Base-by-base conservation (phyloP, 2,113 vertebrate genomes). In the Merops nubicus region DNA sequence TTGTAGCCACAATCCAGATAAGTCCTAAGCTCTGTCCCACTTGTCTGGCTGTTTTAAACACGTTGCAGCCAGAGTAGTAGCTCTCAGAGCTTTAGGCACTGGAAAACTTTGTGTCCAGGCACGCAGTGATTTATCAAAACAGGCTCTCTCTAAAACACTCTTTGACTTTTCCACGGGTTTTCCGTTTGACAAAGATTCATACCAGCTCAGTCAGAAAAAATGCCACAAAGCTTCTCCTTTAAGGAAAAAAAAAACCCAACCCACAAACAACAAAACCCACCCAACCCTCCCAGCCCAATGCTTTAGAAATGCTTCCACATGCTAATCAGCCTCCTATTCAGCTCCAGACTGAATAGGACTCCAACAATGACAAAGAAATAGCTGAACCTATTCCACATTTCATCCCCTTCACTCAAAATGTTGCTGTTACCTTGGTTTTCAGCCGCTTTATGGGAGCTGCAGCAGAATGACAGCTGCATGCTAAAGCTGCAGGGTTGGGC, bases 281-380 rank as follows among this genome's bases (percentile, higher is more conserved):
- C 70, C 65, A 95, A 82, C 56, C 73, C 96, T 93, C 86, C 26
- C 86, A 95, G 96, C 64, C 87, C 95, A 95, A 70, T 43, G 93
- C 96, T 97, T 97, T 98, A 97, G 96, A 97, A 93, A 94, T 95
- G 97, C 96, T 97, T 97, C 98, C 96, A 97, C 96, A 98, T 98
- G 97, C 97, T 98, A 98, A 98, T 98, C 97, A 97, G 96, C 72
- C 95, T 93, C 91, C 97, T 96, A 98, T 98, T 98, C 97, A 98
- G 97, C 88, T 92, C 93, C 91, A 96, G 68, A 91, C 92, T 98
- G 98, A 98, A 98, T 97, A 97, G 97, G 82, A 91, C 92, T 90
- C 91, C 94, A 93, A 98, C 97, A 98, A 98, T 96, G 97, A 97
- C 97, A 96, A 97, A 97, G 98, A 98, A 98, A 98, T 91, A 96